Evolutionary conservation across 2,797 vertebrate genomes (phyloP), one percentile per base, ranked within the genome.

Genomic region (Ptychobarbus kaznakovi): DNA sequence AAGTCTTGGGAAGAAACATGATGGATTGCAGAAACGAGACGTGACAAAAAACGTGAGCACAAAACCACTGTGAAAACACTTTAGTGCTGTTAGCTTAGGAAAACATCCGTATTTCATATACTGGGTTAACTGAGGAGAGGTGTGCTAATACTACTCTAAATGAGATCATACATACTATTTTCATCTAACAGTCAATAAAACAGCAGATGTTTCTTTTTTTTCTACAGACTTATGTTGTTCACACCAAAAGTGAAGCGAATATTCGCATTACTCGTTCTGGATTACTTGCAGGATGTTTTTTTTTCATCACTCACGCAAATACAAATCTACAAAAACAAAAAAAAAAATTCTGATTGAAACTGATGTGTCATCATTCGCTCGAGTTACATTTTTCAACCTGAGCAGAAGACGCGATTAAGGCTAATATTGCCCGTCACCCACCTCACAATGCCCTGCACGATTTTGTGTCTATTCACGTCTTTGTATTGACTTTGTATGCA

Each of bases 1-100:
- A 46, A 35, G 65, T 53, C 82, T 66, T 12, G 32, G 79, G 22
- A 75, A 82, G 72, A 87, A 83, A 86, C 63, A 74, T 38, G 69
- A 90, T 81, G 86, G 85, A 88, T 92, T 82, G 86, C 74, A 84
- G 72, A 79, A 86, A 89, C 3, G 7, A 25, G 58, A 63, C 5
- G n/a, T 66, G 18, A 86, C 46, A 72, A 86, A 76, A 42, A 80
- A 75, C 20, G 63, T 28, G 16, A 81, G 15, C 22, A 53, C 32
- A 42, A 35, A 18, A 44, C 8, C 77, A 46, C 28, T 18, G 25
- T 20, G 1, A 18, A 35, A 11, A 7, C 25, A 28, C 35, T 56
- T 20, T 35, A 16, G 28, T 58, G 5, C 61, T 3, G 61, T 15
- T 46, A 72, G 22, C 40, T 25, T 25, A 16, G 7, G 40, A 42